Conservation (phyloP, 64 coral and sea anemone species). For the Pocillopora verrucosa region DNA sequence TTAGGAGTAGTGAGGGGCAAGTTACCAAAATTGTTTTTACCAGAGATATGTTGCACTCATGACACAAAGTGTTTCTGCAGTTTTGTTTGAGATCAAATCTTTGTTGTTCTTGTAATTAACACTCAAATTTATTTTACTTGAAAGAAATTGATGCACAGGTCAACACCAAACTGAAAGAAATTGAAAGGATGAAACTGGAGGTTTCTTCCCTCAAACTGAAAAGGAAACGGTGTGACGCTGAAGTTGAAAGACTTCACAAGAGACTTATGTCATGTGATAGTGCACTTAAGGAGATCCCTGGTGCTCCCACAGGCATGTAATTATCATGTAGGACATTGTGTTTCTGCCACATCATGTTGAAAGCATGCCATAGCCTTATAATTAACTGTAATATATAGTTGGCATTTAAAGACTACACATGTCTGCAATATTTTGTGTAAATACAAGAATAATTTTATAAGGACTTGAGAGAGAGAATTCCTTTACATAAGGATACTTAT, state of each 20-base stretch:
- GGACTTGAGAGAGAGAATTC: too few relatives aligned
- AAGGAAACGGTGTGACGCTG: conserved; percentile 62
- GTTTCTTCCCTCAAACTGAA: conserved; percentile 55
- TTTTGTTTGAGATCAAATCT: too few relatives aligned
- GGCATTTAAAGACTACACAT: too few relatives aligned
- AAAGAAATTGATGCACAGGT: conserved; percentile 68
- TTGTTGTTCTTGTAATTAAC: too few relatives aligned
- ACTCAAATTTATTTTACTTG: background rate
- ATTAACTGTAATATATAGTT: too few relatives aligned
- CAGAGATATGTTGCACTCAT: too few relatives aligned
- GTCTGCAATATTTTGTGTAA: too few relatives aligned
- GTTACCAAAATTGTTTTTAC: too few relatives aligned
- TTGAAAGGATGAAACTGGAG: conserved; percentile 73
- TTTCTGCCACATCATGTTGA: background rate
- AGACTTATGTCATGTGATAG: conserved; percentile 63
- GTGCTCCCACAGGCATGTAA: background rate
- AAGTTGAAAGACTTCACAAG: conserved; percentile 54
- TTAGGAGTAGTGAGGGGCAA: too few relatives aligned
- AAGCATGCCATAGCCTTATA: background rate
- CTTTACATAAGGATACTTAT: too few relatives aligned
- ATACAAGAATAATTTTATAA: too few relatives aligned
- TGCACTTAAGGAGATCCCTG: conserved; percentile 65
- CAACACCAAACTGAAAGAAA: conserved; percentile 73
- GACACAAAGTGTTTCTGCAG: background rate
- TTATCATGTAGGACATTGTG: background rate